Conservation (phyloP, 2,113 vertebrate species). For the Chionis minor region DNA sequence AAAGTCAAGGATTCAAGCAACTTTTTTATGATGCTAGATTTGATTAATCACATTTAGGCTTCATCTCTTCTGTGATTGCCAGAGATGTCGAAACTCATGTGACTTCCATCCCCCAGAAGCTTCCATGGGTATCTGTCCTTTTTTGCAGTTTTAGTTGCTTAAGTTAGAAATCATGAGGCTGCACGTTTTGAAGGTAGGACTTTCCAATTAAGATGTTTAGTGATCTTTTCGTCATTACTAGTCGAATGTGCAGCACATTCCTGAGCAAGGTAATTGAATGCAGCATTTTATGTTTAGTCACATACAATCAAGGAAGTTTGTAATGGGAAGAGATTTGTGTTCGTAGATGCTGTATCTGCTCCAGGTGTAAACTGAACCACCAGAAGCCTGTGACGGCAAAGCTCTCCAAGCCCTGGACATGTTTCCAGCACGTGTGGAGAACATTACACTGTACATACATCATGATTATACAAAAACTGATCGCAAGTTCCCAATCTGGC, state of each 20-base stretch:
- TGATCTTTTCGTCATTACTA: not conserved
- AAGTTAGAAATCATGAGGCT: not conserved
- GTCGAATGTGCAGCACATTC: not conserved
- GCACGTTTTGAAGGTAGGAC: not conserved
- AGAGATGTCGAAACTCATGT: not conserved
- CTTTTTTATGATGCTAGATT: not conserved
- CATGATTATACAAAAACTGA: conserved; percentile 44
- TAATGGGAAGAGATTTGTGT: not conserved
- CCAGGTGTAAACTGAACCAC: not conserved
- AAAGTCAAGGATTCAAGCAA: not conserved
- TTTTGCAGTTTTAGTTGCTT: not conserved
- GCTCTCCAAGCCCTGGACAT: not conserved
- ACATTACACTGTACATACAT: conserved; percentile 9
- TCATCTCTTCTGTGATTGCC: not conserved
- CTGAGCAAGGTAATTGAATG: not conserved
- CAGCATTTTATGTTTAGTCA: not conserved
- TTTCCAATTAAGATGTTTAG: not conserved
- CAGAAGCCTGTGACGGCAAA: not conserved
- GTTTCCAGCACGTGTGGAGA: not conserved
- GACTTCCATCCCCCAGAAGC: not conserved
- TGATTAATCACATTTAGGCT: not conserved
- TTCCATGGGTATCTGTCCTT: not conserved
- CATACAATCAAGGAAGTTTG: not conserved
- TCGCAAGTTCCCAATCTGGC: conserved; percentile 23
- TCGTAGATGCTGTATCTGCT: not conserved